Evolutionary conservation across 2,797 vertebrate genomes (phyloP), one percentile per base, ranked within the genome.

Genomic region (Sparus aurata): DNA sequence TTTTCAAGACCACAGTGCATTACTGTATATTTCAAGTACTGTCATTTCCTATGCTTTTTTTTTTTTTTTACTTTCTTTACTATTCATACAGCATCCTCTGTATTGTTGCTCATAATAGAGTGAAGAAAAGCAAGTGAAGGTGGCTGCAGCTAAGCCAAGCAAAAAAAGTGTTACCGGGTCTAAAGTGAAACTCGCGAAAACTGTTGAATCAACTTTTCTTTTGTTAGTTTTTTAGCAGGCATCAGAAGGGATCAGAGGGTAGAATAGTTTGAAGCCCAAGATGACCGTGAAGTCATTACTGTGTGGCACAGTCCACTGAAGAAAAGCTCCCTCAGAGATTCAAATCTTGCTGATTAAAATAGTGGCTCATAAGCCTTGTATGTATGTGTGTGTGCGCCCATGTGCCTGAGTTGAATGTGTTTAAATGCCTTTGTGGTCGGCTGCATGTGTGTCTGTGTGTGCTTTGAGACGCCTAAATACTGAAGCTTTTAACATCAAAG

Each of bases 171-270:
- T 77, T 71, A 77, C 63, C 64, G 60, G 70, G 62, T 58, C 67
- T 70, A 58, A 87, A 80, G 64, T 70, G 46, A 61, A 84, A 84
- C 67, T 81, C 27, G 13, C n/a, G 58, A 68, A 91, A 87, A 88
- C 82, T 87, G 90, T 89, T 90, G 91, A 94, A 92, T 91, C 81
- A 85, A 87, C 85, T 86, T 86, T 85, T 91, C 81, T 86, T 89
- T 90, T 90, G 75, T 88, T 77, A 11, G 17, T 81, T 84, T 89
- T 91, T 86, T 69, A 85, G 83, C 77, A 77, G 82, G 73, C 88
- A 79, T 90, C 78, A 82, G 83, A 86, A 89, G 81, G 90, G 82
- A 92, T 89, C 85, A 89, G 75, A 76, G 89, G 81, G 83, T 81
- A 63, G 86, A 77, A 82, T 75, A 74, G 80, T 88, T 87, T 87